Evolutionary conservation across 2,113 vertebrate genomes (phyloP).

Genomic region (Scatophagus argus): DNA sequence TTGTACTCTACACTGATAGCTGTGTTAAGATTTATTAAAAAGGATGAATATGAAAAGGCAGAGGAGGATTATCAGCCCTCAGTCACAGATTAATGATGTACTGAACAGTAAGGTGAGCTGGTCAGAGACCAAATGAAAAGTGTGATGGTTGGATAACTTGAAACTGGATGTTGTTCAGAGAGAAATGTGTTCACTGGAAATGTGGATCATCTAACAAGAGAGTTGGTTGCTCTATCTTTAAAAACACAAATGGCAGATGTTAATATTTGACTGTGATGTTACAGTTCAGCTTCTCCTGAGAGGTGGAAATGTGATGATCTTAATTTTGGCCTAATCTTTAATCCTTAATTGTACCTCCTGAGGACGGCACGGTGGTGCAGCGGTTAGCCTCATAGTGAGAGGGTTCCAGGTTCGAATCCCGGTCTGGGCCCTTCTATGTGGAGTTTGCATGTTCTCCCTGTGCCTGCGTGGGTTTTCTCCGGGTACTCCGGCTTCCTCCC

Average conservation of each 20-base stretch:
- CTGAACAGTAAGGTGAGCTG: not conserved
- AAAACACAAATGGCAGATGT: not conserved
- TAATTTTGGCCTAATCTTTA: not conserved
- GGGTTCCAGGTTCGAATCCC: too few relatives aligned
- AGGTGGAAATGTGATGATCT: constrained; percentile 20
- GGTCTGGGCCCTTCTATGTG: too few relatives aligned
- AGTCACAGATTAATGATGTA: constrained; percentile 2
- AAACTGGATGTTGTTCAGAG: not conserved
- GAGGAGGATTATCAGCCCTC: not conserved
- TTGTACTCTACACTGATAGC: not conserved
- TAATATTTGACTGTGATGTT: constrained; percentile 7
- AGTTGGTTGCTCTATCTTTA: not conserved
- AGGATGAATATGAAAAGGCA: not conserved
- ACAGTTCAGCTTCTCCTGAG: constrained; percentile 5
- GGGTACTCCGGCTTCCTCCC: too few relatives aligned
- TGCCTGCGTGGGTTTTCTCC: too few relatives aligned
- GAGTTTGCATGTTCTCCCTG: too few relatives aligned
- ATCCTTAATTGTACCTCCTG: too few relatives aligned
- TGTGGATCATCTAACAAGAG: constrained; percentile 2
- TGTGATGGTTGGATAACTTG: not conserved
- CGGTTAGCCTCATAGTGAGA: too few relatives aligned
- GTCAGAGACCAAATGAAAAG: not conserved
- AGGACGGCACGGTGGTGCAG: too few relatives aligned
- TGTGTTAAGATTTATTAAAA: not conserved
- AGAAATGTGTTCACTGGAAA: constrained; percentile 17